phyloP scores from a whole-genome alignment of 2,113 vertebrate genomes.

The Saimiri boliviensis region DNA sequence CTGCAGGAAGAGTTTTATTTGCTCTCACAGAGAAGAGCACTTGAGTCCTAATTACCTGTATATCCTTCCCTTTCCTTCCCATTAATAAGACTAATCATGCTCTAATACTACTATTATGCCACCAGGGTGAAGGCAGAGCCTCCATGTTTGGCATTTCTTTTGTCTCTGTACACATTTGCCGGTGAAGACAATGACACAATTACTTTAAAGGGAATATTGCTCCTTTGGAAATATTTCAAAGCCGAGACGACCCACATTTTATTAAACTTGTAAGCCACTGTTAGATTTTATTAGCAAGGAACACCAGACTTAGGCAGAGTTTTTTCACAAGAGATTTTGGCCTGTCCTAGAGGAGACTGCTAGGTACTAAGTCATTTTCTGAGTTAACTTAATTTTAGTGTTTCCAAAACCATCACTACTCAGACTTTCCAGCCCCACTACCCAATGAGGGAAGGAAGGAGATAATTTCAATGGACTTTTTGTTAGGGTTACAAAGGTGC shows the following conservation, averaged over 20 bases:
- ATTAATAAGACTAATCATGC: slow-evolving; percentile 69
- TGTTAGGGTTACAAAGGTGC: slow-evolving; percentile 75
- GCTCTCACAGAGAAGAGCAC: slow-evolving; percentile 64
- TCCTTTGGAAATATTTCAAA: slow-evolving; percentile 52
- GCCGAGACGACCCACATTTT: slow-evolving; percentile 24
- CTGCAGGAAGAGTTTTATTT: slow-evolving; percentile 72
- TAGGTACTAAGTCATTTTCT: slow-evolving; percentile 42
- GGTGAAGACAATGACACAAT: slow-evolving; percentile 12
- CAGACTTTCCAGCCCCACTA: slow-evolving; percentile 70
- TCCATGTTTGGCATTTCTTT: slow-evolving; percentile 26
- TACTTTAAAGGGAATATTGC: slow-evolving; percentile 23
- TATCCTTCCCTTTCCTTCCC: slow-evolving; percentile 68
- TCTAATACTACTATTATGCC: slow-evolving; percentile 50
- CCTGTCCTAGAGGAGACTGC: background rate
- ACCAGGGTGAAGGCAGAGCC: slow-evolving; percentile 22
- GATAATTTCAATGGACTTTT: slow-evolving; percentile 71
- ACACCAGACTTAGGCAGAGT: background rate
- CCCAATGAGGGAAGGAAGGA: slow-evolving; percentile 44
- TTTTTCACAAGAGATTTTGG: slow-evolving; percentile 27
- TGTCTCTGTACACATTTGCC: slow-evolving; percentile 16
- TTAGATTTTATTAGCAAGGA: slow-evolving; percentile 46
- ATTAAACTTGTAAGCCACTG: slow-evolving; percentile 17
- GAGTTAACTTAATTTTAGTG: slow-evolving; percentile 56
- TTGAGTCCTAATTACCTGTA: slow-evolving; percentile 73
- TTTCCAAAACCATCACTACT: slow-evolving; percentile 62